These are phyloP conservation scores for Xanthia togata DNA, from an alignment of 2,888 invertebrate species.

Conservation along the genomic window DNA sequence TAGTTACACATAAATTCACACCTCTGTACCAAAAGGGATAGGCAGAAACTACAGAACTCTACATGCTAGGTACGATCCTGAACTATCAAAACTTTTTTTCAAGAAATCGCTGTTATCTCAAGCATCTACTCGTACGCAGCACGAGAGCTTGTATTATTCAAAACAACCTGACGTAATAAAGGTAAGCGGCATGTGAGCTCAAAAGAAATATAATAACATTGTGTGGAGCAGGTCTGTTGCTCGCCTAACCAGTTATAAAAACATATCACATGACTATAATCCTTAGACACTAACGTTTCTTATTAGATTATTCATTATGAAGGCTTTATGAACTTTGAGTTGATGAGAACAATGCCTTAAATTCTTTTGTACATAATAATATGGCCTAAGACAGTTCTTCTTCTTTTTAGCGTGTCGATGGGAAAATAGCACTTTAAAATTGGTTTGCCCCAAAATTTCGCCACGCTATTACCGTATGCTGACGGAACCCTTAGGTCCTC, in stretches of 20 bases:
- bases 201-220: constrained; percentile 84
- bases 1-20: no score
- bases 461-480: no score
- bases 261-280: constrained; percentile 78
- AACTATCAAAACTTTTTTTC: background rate
- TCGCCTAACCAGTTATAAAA: constrained; percentile 86
- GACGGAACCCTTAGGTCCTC: no score
- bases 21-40: no score
- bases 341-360: background rate
- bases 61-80: no score
- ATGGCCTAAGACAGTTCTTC: background rate
- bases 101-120: background rate
- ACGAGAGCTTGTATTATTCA: constrained; percentile 28
- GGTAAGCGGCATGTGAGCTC: constrained; percentile 45
- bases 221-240: constrained; percentile 69
- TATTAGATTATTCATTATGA: constrained; percentile 40
- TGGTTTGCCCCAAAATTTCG: no score
- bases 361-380: background rate
- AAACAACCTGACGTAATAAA: constrained; percentile 47
- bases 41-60: no score
- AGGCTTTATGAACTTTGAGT: constrained; percentile 7
- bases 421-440: no score
- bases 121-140: background rate
- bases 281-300: constrained; percentile 24
- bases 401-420: no score